A percentile compares a stretch with the other conserved stretches of the same genome.
Conservation (phyloP, 2,797 vertebrate genomes). For the Chloroceryle amazona region DNA sequence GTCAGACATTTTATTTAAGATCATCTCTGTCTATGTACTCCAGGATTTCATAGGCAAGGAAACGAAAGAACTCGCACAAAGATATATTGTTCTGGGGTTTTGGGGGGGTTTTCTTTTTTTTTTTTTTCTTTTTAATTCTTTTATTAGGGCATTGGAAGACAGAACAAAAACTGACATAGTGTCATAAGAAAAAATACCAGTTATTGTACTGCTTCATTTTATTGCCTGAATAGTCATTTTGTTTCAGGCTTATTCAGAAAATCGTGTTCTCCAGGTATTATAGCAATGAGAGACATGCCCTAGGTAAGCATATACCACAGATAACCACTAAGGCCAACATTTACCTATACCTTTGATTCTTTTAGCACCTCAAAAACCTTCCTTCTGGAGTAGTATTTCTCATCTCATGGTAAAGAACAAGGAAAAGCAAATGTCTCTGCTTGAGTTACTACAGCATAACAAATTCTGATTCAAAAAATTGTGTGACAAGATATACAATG, state of each 20-base stretch:
- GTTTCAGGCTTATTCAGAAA: constrained; percentile 20
- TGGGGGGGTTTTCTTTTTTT: not conserved
- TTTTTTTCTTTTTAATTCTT: not conserved
- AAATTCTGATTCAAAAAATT: not conserved
- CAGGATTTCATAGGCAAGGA: not conserved
- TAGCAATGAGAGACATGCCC: not conserved
- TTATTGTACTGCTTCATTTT: not conserved
- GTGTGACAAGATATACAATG: not conserved
- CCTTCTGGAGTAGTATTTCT: not conserved
- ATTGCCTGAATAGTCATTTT: not conserved
- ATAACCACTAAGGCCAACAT: not conserved
- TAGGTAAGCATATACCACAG: not conserved
- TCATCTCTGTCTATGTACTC: not conserved
- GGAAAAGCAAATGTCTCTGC: not conserved
- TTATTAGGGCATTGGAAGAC: not conserved
- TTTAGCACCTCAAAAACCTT: not conserved
- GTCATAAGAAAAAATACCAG: not conserved
- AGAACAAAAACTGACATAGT: not conserved
- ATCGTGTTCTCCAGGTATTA: not conserved
- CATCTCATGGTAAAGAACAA: not conserved
- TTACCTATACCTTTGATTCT: not conserved
- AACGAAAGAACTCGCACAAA: not conserved
- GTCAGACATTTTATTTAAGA: not conserved
- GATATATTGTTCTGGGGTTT: not conserved
- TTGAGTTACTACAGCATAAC: not conserved